These are phyloP conservation scores for Desmodus rotundus DNA, from an alignment of 2,113 vertebrate genomes.

Conservation along the genomic window DNA sequence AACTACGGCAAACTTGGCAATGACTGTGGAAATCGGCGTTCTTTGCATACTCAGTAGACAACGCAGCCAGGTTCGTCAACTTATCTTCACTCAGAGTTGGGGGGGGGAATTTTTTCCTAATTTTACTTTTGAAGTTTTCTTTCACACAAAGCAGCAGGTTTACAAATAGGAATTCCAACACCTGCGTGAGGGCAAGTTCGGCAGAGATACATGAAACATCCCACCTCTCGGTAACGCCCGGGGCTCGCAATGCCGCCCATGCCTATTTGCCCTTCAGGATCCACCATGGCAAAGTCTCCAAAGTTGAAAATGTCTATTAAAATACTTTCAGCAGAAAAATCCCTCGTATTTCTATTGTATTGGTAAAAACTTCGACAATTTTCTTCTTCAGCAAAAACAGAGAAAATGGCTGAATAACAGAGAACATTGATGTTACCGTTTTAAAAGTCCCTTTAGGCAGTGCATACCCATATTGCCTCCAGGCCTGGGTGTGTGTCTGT, in stretches of 20 bases:
- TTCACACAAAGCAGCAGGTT: neutral
- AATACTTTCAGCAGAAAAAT: constrained; percentile 2
- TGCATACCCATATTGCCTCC: neutral
- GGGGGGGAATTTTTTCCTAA: neutral
- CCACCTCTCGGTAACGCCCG: neutral
- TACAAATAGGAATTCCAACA: neutral
- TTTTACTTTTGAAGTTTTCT: constrained; percentile 8
- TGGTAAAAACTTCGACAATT: neutral
- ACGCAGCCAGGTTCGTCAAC: neutral
- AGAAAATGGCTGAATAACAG: neutral
- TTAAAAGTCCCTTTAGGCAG: neutral
- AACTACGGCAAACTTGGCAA: neutral
- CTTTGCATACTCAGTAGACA: neutral
- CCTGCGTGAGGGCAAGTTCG: neutral
- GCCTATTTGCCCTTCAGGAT: neutral
- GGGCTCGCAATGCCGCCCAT: neutral
- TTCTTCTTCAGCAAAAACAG: neutral
- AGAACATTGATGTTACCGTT: neutral
- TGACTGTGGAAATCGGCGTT: neutral
- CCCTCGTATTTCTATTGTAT: neutral
- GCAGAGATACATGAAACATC: neutral
- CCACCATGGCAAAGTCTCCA: neutral
- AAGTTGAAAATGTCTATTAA: neutral
- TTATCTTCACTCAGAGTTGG: neutral
- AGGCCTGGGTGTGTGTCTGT: neutral